Base-by-base conservation (phyloP, 1,140 invertebrate genomes). In the Colletes latitarsis region DNA sequence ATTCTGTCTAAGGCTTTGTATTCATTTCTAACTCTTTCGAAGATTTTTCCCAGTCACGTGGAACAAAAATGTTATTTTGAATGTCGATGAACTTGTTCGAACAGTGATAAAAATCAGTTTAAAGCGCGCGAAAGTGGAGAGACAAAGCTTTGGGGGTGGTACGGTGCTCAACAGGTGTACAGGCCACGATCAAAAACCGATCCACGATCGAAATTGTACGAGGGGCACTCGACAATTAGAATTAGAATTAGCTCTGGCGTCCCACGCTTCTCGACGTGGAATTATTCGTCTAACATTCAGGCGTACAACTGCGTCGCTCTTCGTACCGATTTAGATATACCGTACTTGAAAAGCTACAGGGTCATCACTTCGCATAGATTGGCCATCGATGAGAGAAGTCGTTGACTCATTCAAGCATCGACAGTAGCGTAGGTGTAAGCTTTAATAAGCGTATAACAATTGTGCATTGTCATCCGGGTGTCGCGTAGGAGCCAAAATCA, bases 311-410 rank as follows among this genome's bases (percentile, higher is more conserved):
- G 64, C 66, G 75, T 30, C 43, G 71, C 49, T 63, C 49, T 63
- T 30, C 68, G 68, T 69, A 84, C 70, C 64, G 70, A 85, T 81
- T 86, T 83, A 83, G 81, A 82, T 83, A 77, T 80, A 69, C 43
- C 78, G 77, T 73, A 83, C 81, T 85, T 86, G 81, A 80, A 77
- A 79, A 82, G 74, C 77, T 21, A 70, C 67, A 77, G 81, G 78
- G 67, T 77, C 80, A 80, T 74, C 78, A 53, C 46, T 73, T 71
- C 43, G 60, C 17, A 53, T 52, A 77, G 64, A 81, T 84, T 52
- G 57, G 19, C 39, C 78, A 82, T 84, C 83, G 83, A 86, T 80
- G 62, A 78, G 53, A 57, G 39, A 30, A 70, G 70, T 60, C 67
- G 79, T 66, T 73, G 83, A 82, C 66, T 78, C 67, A 82, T 75